Base-by-base conservation (phyloP, 2,888 invertebrate species). In the Zootermopsis nevadensis region DNA sequence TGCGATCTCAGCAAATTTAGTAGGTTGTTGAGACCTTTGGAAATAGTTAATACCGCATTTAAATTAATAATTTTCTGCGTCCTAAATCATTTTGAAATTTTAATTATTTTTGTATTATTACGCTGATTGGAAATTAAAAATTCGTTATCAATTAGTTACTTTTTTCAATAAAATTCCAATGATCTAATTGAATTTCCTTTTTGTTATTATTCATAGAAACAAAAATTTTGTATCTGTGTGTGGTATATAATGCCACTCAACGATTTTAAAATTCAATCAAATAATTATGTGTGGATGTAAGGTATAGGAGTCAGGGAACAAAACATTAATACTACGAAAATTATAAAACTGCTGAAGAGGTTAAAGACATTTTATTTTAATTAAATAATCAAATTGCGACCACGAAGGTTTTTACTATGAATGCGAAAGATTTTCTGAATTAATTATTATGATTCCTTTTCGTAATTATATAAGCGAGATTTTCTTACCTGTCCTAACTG, bases 41-140 rank as follows among this genome's bases (percentile, higher is more conserved):
- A 74, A 79, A 60, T 60, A 33, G 66, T 66, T 66, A 79, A 79
- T 79, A 79, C 33, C 60, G n/a, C 79, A 79, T 66, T 66, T 66
- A 35, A 79, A 79, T 35, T 79, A 79, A 79, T 79, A 35, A 60
- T 79, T 79, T 33, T 79, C n/a, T n/a, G 74, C 38, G 8, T 66
- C 31, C 79, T 79, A 79, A 79, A 55, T 79, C 60, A 38, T 60
- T 79, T 66, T 79, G 79, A 79, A 79, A 60, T 66, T 79, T 79
- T 66, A 79, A 79, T 79, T 79, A 79, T 79, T 79, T 79, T 66
- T 66, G 66, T 66, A 66, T 79, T 79, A 79, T 66, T 55, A 66
- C 66, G 66, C 79, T 79, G 79, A 79, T 79, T 79, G 79, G 55
- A 66, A 79, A 79, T 79, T 79, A 79, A 79, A 79, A 79, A 79